These are phyloP conservation scores for Arnoldichthys spilopterus DNA, from an alignment of 2,797 vertebrate genomes.

Conservation along the genomic window DNA sequence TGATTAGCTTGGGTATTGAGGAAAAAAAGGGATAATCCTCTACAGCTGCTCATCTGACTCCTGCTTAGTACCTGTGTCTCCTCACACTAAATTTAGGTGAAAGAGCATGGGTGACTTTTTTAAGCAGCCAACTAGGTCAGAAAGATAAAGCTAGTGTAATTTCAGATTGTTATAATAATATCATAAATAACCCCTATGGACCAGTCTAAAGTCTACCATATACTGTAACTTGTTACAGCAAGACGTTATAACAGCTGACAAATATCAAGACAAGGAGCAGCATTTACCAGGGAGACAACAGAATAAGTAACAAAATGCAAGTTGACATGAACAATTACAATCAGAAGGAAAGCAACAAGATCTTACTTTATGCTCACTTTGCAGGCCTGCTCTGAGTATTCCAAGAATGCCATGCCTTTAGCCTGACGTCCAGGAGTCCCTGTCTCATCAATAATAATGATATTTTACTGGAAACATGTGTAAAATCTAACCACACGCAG, in stretches of 20 bases:
- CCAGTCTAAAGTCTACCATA: not conserved
- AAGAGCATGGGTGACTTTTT: not conserved
- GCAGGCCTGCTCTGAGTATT: conserved; percentile 14
- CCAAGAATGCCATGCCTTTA: conserved; percentile 46
- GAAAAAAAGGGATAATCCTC: not conserved
- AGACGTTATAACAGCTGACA: conserved; percentile 3
- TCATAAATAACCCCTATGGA: not conserved
- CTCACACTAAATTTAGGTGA: conserved; percentile 2
- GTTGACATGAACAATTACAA: conserved; percentile 6
- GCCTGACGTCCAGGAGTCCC: conserved; percentile 47
- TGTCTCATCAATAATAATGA: conserved; percentile 53
- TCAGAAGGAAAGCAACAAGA: conserved; percentile 7
- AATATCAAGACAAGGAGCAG: not conserved
- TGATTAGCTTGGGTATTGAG: conserved; percentile 1
- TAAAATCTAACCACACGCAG: conserved; percentile 46
- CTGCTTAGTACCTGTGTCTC: conserved; percentile 8
- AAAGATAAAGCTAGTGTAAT: not conserved
- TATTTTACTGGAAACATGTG: conserved; percentile 78
- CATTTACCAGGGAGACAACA: not conserved
- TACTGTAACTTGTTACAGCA: not conserved
- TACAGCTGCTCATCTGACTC: not conserved
- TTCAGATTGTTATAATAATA: not conserved
- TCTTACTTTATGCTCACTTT: conserved; percentile 14
- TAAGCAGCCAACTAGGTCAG: not conserved
- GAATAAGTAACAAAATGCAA: conserved; percentile 10